These are phyloP conservation scores for Hypsibius dujardini DNA, from an alignment of 1,140 invertebrate genomes.

Conservation along the genomic window DNA sequence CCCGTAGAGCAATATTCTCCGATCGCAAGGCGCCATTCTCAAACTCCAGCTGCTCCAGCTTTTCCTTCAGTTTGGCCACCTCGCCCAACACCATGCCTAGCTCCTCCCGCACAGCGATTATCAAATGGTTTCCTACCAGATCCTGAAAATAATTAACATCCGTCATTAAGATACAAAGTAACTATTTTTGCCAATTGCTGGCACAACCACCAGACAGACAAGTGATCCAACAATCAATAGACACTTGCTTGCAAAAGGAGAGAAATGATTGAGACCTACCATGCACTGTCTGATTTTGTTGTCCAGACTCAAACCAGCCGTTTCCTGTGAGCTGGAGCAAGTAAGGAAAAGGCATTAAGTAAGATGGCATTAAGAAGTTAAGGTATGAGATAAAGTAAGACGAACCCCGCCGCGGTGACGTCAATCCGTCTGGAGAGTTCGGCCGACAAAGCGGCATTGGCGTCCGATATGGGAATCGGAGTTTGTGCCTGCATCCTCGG, in stretches of 20 bases:
- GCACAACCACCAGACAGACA: no score
- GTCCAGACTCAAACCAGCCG: not conserved
- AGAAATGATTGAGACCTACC: not conserved
- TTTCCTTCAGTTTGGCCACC: not conserved
- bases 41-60: constrained; percentile 5
- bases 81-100: not conserved
- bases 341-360: no score
- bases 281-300: not conserved
- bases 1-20: constrained; percentile 9
- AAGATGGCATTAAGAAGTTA: no score
- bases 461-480: not conserved
- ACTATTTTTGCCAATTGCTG: no score
- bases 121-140: constrained; percentile 9
- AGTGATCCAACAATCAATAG: no score
- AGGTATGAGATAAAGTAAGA: no score
- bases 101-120: not conserved
- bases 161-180: no score
- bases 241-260: no score
- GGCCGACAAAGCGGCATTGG: not conserved
- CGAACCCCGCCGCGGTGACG: not conserved
- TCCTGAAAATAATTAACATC: not conserved
- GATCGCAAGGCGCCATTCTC: not conserved
- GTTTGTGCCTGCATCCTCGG: not conserved
- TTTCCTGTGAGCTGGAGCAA: not conserved
- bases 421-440: not conserved